These are phyloP conservation scores for Xenentodon cancila DNA, from an alignment of 2,797 vertebrate species.

Conservation along the genomic window DNA sequence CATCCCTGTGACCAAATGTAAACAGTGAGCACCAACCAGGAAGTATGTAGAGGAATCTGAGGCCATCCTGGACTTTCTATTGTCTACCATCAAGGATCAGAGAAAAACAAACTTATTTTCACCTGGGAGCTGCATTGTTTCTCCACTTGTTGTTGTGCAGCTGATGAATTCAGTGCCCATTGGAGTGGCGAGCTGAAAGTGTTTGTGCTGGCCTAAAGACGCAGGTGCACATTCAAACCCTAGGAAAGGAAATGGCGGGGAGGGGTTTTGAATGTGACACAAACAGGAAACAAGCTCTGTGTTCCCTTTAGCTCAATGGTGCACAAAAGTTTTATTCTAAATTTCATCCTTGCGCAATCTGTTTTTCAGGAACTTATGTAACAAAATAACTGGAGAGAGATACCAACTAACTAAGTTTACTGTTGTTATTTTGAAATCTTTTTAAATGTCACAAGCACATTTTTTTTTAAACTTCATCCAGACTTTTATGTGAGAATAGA, in stretches of 20 bases:
- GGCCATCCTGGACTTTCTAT: conserved; percentile 60
- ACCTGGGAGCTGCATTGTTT: conserved; percentile 60
- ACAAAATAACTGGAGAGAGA: conserved; percentile 38
- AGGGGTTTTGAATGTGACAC: conserved; percentile 69
- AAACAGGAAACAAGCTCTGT: conserved; percentile 76
- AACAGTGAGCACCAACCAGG: conserved; percentile 27
- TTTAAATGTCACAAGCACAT: conserved; percentile 18
- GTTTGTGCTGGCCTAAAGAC: conserved; percentile 57
- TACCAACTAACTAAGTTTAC: conserved; percentile 27
- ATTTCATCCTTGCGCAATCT: conserved; percentile 43
- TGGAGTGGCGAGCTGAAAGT: conserved; percentile 33
- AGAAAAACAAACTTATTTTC: conserved; percentile 70
- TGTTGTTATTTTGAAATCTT: background rate
- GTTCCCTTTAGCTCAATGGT: conserved; percentile 45
- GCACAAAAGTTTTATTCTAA: conserved; percentile 39
- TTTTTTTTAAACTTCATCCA: conserved; percentile 26
- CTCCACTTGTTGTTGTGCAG: conserved; percentile 49
- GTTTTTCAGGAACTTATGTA: conserved; percentile 59
- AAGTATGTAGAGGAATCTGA: conserved; percentile 45
- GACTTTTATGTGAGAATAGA: conserved; percentile 22
- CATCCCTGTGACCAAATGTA: conserved; percentile 42
- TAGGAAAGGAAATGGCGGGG: conserved; percentile 71
- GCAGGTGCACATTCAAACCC: conserved; percentile 71
- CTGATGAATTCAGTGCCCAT: conserved; percentile 39
- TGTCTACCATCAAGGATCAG: conserved; percentile 37